Evolutionary conservation across 1,140 invertebrate genomes (phyloP).

Genomic region (Metaphire vulgaris): DNA sequence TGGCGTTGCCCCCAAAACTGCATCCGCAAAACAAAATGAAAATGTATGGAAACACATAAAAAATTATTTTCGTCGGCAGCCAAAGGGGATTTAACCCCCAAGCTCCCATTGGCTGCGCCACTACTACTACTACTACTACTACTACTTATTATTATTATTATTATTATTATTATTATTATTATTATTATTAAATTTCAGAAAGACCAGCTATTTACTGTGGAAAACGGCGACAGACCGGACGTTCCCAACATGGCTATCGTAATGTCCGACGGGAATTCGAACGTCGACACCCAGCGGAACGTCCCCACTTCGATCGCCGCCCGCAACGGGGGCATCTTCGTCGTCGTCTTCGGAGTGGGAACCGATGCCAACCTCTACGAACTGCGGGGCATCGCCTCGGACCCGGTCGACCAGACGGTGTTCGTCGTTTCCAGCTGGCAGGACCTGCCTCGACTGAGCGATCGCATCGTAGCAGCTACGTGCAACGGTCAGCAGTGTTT

Average conservation of each 20-base stretch:
- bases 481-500: neutral
- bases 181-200: conserved; percentile 10
- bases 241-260: conserved; percentile 42
- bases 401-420: neutral
- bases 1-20: too few species aligned
- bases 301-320: conserved; percentile 34
- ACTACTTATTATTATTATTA: too few species aligned
- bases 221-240: conserved; percentile 37
- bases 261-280: conserved; percentile 43
- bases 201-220: conserved; percentile 14
- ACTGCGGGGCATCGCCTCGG: conserved; percentile 8
- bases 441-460: neutral
- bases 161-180: too few species aligned
- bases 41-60: too few species aligned
- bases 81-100: too few species aligned
- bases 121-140: too few species aligned
- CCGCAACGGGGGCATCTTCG: conserved; percentile 15
- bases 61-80: too few species aligned
- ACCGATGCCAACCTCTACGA: conserved; percentile 11
- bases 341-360: conserved; percentile 16
- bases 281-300: conserved; percentile 40
- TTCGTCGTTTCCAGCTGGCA: conserved; percentile 1
- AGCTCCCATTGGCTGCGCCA: too few species aligned
- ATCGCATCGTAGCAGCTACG: neutral
- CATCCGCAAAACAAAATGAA: too few species aligned